Evolutionary conservation across 2,888 invertebrate species (phyloP).

Genomic region (Phyto melanocephala): DNA sequence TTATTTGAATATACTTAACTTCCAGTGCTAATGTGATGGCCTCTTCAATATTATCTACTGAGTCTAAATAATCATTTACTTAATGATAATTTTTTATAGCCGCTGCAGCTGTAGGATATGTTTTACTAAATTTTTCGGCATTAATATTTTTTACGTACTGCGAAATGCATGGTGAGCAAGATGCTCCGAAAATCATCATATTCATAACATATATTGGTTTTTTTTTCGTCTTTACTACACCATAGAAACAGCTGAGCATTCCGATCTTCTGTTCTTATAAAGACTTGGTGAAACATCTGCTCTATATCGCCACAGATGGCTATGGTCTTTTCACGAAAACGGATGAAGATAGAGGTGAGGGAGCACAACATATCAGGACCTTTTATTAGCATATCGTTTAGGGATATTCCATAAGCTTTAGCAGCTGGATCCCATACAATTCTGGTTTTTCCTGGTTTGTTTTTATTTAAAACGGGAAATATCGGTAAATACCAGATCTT

Average conservation of each 20-base stretch:
- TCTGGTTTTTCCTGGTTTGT: constrained; percentile 22
- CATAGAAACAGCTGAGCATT: constrained; percentile 8
- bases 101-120: not conserved
- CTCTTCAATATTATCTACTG: not conserved
- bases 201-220: constrained; percentile 16
- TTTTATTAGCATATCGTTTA: constrained; percentile 42
- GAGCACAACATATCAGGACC: constrained; percentile 35
- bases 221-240: not conserved
- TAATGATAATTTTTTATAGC: constrained; percentile 17
- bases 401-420: constrained; percentile 37
- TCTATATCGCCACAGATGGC: constrained; percentile 58
- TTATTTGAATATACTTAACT: constrained; percentile 26
- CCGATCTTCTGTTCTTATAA: not conserved
- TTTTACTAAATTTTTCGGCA: not conserved
- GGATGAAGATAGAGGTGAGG: constrained; percentile 43
- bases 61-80: constrained; percentile 1
- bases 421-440: constrained; percentile 46
- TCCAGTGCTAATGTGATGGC: not conserved
- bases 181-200: constrained; percentile 7
- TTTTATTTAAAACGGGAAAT: too few relatives aligned
- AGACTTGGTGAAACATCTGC: constrained; percentile 60
- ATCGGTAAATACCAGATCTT: constrained; percentile 68
- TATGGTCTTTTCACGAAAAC: constrained; percentile 47
- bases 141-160: constrained; percentile 17
- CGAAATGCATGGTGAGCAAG: constrained; percentile 13